Conservation (phyloP, 2,113 vertebrate species). For the Oryzias curvinotus region DNA sequence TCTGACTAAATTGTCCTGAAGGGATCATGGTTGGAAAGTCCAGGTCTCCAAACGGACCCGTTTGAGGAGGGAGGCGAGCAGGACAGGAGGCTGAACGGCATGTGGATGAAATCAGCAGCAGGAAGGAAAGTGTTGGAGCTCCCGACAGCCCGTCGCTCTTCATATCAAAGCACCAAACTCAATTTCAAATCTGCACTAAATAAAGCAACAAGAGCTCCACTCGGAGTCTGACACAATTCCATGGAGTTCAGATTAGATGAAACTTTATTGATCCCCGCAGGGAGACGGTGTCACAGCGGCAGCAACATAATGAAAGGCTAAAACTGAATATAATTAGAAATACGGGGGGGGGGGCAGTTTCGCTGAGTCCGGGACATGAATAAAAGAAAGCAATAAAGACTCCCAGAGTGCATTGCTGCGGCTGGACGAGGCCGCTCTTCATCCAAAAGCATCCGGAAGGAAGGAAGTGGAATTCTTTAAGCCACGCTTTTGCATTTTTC, state of each 20-base stretch:
- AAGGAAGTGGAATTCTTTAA: background rate
- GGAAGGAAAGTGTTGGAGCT: background rate
- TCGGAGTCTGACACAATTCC: slow-evolving; percentile 58
- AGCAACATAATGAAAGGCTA: slow-evolving; percentile 46
- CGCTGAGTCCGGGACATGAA: slow-evolving; percentile 1
- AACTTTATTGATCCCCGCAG: slow-evolving; percentile 62
- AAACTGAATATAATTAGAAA: slow-evolving; percentile 61
- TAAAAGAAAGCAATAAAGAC: slow-evolving; percentile 7
- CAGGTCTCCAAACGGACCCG: no score
- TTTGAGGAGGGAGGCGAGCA: no score
- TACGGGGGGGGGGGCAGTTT: slow-evolving; percentile 26
- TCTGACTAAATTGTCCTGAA: no score
- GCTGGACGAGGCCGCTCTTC: background rate
- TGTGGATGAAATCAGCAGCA: no score
- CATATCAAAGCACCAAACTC: slow-evolving; percentile 39
- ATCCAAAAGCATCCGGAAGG: background rate
- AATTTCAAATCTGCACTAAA: slow-evolving; percentile 51
- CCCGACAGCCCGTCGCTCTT: slow-evolving; percentile 38
- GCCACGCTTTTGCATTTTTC: no score
- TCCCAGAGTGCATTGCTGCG: slow-evolving; percentile 5
- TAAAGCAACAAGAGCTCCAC: slow-evolving; percentile 50
- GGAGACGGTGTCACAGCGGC: slow-evolving; percentile 44
- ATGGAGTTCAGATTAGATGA: slow-evolving; percentile 60
- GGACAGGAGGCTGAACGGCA: no score
- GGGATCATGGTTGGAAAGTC: no score